Evolutionary conservation across 2,888 invertebrate genomes (phyloP).

Genomic region (Alcis repandata): DNA sequence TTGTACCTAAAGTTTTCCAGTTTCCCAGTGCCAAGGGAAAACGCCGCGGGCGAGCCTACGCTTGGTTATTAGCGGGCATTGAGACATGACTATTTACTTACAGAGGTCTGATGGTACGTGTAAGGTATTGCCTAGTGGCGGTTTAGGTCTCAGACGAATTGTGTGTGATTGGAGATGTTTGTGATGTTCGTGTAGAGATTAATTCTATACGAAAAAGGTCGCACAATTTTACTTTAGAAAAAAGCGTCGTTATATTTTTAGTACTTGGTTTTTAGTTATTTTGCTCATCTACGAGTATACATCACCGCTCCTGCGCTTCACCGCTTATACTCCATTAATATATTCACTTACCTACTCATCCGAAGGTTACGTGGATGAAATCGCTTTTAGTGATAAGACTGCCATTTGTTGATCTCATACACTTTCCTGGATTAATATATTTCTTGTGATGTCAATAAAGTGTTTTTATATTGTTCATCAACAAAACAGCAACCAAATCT

Average conservation of each 20-base stretch:
- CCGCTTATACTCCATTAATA: too few species aligned
- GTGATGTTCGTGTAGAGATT: background rate
- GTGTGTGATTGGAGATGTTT: slow-evolving; percentile 11
- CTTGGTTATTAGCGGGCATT: slow-evolving; percentile 79
- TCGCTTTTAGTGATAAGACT: background rate
- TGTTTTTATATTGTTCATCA: background rate
- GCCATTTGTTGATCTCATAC: background rate
- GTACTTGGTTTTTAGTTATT: too few species aligned
- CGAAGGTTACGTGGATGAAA: too few species aligned
- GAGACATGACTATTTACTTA: slow-evolving; percentile 85
- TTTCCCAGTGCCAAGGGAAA: slow-evolving; percentile 68
- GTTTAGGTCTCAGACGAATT: slow-evolving; percentile 51
- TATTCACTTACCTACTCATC: too few species aligned
- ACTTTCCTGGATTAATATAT: too few species aligned
- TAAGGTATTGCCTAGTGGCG: slow-evolving; percentile 63
- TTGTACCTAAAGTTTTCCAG: slow-evolving; percentile 41
- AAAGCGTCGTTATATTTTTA: too few species aligned
- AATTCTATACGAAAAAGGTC: background rate
- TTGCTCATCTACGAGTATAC: too few species aligned
- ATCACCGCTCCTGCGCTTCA: too few species aligned
- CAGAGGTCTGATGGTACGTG: slow-evolving; percentile 58
- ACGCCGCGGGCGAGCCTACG: slow-evolving; percentile 76
- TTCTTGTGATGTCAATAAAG: too few species aligned
- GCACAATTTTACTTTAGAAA: background rate
- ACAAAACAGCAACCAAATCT: slow-evolving; percentile 37